Evolutionary conservation across 2,113 vertebrate genomes (phyloP).

Genomic region (Rhipidura dahli): DNA sequence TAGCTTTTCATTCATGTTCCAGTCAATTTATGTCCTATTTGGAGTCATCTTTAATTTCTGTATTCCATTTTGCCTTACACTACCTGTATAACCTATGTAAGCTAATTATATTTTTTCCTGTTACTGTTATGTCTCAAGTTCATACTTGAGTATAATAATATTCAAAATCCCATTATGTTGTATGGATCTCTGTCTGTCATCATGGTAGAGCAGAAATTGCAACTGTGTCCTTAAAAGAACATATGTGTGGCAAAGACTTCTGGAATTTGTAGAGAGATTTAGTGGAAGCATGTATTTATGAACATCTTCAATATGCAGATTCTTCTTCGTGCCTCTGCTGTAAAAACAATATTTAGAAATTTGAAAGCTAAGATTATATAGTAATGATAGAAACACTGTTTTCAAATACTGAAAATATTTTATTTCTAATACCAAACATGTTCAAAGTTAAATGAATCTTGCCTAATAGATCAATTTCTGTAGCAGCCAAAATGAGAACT

Average conservation of each 20-base stretch:
- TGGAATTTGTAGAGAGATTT: not conserved
- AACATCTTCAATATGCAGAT: not conserved
- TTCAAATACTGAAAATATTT: not conserved
- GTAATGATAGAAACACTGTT: not conserved
- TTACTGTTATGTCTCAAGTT: not conserved
- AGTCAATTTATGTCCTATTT: not conserved
- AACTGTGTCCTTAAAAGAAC: not conserved
- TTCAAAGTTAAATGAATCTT: not conserved
- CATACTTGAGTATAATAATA: not conserved
- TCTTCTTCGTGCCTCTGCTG: not conserved
- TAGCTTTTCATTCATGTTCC: not conserved
- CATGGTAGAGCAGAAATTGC: not conserved
- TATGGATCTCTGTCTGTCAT: not conserved
- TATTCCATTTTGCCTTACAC: not conserved
- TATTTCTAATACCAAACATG: not conserved
- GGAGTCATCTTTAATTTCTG: not conserved
- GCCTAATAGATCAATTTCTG: not conserved
- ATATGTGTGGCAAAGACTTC: not conserved
- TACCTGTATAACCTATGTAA: not conserved
- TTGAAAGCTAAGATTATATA: not conserved
- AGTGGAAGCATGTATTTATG: not conserved
- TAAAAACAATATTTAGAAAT: not conserved
- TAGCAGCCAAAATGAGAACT: not conserved
- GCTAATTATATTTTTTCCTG: not conserved
- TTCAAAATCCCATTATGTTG: not conserved